Evolutionary conservation across 2,888 invertebrate species (phyloP).

Genomic region (Oligia fasciuncula): DNA sequence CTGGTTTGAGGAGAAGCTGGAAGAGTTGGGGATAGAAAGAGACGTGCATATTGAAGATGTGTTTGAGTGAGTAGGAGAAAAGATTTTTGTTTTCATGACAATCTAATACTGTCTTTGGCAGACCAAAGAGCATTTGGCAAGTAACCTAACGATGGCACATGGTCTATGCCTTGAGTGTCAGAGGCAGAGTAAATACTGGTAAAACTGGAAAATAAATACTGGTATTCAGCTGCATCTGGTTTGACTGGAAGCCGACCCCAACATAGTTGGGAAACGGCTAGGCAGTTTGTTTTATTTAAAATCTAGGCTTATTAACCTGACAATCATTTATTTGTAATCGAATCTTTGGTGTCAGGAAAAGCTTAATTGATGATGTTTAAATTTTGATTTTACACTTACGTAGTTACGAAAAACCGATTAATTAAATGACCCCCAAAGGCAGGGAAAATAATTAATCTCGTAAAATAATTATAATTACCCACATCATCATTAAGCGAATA

Average conservation of each 20-base stretch:
- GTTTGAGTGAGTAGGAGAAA: constrained; percentile 73
- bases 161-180: too few species aligned
- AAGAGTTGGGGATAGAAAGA: constrained; percentile 69
- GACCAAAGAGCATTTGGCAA: too few species aligned
- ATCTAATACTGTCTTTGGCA: not conserved
- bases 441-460: constrained; percentile 26
- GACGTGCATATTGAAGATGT: constrained; percentile 78
- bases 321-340: not conserved
- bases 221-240: too few species aligned
- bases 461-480: constrained; percentile 35
- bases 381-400: not conserved
- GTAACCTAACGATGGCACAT: too few species aligned
- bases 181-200: too few species aligned
- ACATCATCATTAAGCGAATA: constrained; percentile 13
- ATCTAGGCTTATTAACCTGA: not conserved
- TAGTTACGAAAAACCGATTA: not conserved
- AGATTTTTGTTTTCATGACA: not conserved
- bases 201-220: too few species aligned
- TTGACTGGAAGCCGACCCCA: too few species aligned
- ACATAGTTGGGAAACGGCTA: too few species aligned
- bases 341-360: not conserved
- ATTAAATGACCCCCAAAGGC: not conserved
- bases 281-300: not conserved
- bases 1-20: constrained; percentile 80
- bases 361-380: too few species aligned